Conservation (phyloP, 2,797 vertebrate species). For the Gastrophryne carolinensis region DNA sequence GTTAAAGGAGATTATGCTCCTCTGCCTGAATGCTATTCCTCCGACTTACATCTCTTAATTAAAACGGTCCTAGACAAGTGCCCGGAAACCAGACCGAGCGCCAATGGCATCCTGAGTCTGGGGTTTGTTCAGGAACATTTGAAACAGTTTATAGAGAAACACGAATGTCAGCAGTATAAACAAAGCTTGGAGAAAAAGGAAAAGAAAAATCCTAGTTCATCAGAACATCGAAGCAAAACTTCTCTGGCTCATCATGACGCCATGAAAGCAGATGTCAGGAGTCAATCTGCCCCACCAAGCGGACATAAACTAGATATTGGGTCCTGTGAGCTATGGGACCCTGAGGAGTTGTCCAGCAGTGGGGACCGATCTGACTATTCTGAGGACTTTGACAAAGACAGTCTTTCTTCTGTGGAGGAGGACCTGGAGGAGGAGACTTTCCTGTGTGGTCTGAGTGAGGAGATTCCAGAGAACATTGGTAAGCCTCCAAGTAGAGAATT, state of each 20-base stretch:
- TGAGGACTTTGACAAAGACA: slow-evolving; percentile 76
- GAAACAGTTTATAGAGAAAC: slow-evolving; percentile 56
- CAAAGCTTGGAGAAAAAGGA: slow-evolving; percentile 19
- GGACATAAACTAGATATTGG: slow-evolving; percentile 7
- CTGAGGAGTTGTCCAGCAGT: slow-evolving; percentile 49
- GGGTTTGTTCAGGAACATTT: slow-evolving; percentile 65
- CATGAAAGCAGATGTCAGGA: neutral
- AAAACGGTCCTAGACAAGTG: slow-evolving; percentile 64
- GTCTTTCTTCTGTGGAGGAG: slow-evolving; percentile 62
- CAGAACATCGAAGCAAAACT: slow-evolving; percentile 28
- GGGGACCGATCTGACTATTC: slow-evolving; percentile 67
- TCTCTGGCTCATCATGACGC: neutral
- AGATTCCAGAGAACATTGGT: slow-evolving; percentile 63
- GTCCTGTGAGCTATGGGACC: slow-evolving; percentile 1
- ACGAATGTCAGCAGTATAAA: slow-evolving; percentile 52
- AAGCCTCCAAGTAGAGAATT: slow-evolving; percentile 44
- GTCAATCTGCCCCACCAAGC: slow-evolving; percentile 1
- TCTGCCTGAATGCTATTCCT: slow-evolving; percentile 64
- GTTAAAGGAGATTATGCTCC: slow-evolving; percentile 67
- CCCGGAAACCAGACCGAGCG: slow-evolving; percentile 70
- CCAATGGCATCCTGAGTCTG: slow-evolving; percentile 62
- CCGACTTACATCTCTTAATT: slow-evolving; percentile 64
- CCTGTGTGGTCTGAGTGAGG: slow-evolving; percentile 36
- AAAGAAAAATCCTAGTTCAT: neutral
- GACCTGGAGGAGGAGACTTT: slow-evolving; percentile 50